These are phyloP conservation scores for Bombylius major DNA, from an alignment of 2,888 invertebrate genomes.

Conservation along the genomic window DNA sequence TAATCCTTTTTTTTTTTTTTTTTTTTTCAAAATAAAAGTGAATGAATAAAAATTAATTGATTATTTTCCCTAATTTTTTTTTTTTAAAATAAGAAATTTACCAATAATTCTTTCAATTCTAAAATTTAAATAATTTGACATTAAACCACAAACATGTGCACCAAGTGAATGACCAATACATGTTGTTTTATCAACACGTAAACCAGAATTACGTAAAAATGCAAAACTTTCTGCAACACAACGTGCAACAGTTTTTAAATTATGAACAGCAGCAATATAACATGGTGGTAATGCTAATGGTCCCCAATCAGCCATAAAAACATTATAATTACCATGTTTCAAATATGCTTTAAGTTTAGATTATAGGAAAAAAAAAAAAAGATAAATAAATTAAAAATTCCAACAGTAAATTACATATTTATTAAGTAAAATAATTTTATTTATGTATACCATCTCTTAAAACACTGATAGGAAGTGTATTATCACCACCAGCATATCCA, in stretches of 20 bases:
- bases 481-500: conserved; percentile 67
- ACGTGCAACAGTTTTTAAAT: conserved; percentile 55
- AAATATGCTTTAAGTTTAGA: conserved; percentile 46
- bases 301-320: conserved; percentile 70
- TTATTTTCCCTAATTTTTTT: background rate
- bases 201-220: conserved; percentile 49
- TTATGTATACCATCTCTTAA: conserved; percentile 50
- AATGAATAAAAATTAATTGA: background rate
- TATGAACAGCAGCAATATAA: conserved; percentile 63
- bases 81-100: conserved; percentile 23
- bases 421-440: background rate
- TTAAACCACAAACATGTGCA: conserved; percentile 63
- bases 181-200: conserved; percentile 50
- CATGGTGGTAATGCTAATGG: conserved; percentile 53
- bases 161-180: conserved; percentile 70
- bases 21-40: background rate
- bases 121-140: conserved; percentile 59
- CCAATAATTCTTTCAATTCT: conserved; percentile 61
- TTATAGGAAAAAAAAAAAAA: background rate
- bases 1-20: conserved; percentile 37
- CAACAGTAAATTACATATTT: too few species aligned
- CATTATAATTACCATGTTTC: conserved; percentile 60
- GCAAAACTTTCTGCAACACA: conserved; percentile 55
- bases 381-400: background rate
- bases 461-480: conserved; percentile 57